Evolutionary conservation across 2,797 vertebrate species (phyloP), one percentile per base, ranked within the genome.

Genomic region (Cyprinodon diabolis): DNA sequence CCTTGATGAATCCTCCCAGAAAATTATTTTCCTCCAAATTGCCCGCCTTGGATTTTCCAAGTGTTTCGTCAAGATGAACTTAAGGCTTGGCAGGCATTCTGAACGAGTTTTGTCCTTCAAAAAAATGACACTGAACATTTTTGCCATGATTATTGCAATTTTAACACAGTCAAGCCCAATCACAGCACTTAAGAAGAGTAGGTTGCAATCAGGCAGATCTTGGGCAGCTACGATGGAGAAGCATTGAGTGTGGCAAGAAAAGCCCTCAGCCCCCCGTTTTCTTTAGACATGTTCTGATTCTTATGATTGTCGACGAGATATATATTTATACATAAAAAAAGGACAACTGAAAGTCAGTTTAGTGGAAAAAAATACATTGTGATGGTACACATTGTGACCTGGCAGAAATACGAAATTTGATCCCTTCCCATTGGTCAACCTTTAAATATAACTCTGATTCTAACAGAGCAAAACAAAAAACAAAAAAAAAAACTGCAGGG

Each of bases 171-270:
- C 60, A 25, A 56, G 75, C 17, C 68, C 75, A 69, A 86, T 85
- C 78, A 76, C 58, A 43, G 62, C 45, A 76, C 82, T 90, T 80
- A 45, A 71, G 13, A 37, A 66, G 45, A 89, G 79, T 65, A 49
- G 74, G 66, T 66, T 51, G 74, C 87, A 90, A 89, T 90, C 88
- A 86, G 73, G 71, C 49, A 35, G 78, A 79, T 82, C 71, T 69
- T 23, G 55, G 74, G 66, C 67, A 60, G 73, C 68, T 13, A 15
- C 1, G 66, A 78, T 1, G 4, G 73, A 79, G 69, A 70, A 58
- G 73, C 73, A 65, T 55, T 1, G 43, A 79, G 62, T 78, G 62
- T 57, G 71, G 74, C 75, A 45, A 76, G 73, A 71, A 80, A 76
- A 17, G 51, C 69, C 57, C 52, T 82, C 21, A n/a, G 56, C 35